phyloP scores from a whole-genome alignment of 2,113 vertebrate species.

The Rhinopomastus cyanomelas region DNA sequence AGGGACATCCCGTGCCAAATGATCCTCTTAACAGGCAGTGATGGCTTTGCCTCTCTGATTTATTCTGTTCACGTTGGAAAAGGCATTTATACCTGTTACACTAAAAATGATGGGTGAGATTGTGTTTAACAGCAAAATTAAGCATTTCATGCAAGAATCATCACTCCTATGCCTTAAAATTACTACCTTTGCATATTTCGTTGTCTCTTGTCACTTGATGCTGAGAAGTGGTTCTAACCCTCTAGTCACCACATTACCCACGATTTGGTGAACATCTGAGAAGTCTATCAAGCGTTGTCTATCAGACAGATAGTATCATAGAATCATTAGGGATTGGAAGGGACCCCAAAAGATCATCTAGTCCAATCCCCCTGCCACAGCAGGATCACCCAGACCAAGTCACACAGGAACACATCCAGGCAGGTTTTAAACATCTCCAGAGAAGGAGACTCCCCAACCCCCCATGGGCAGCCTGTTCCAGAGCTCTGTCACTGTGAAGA shows the following conservation, averaged over 20 bases:
- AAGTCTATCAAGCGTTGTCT: no score
- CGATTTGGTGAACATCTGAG: not conserved
- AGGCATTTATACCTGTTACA: not conserved
- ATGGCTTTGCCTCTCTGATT: not conserved
- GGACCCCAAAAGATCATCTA: no score
- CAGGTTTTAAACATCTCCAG: no score
- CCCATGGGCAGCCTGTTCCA: no score
- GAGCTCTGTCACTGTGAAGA: no score
- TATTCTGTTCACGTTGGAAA: not conserved
- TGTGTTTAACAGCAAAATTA: not conserved
- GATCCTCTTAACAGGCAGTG: not conserved
- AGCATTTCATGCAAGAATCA: not conserved
- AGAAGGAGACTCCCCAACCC: no score
- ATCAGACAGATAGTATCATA: not conserved
- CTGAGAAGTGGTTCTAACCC: not conserved
- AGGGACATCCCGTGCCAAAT: not conserved
- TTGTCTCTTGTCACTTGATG: not conserved
- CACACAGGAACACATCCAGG: no score
- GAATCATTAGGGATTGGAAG: no score
- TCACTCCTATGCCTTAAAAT: not conserved
- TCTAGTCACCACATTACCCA: not conserved
- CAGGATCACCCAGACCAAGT: no score
- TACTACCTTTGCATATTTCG: not conserved
- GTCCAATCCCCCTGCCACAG: no score
- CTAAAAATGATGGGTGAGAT: not conserved